Evolutionary conservation across 2,113 vertebrate species (phyloP).

Genomic region (Melanotaenia duboulayi): DNA sequence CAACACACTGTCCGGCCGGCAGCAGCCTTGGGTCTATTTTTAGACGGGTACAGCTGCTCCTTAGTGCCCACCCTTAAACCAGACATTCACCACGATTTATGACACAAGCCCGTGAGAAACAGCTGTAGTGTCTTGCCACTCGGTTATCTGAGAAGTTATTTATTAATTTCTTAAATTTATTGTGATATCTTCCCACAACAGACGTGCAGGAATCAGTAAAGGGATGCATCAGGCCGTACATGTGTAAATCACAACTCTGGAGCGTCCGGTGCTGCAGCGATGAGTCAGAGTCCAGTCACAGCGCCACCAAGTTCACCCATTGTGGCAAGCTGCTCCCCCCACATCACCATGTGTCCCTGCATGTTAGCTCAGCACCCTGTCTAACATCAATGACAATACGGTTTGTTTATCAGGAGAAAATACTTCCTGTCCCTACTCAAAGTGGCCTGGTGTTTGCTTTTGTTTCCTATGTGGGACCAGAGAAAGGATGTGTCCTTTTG

Average conservation of each 20-base stretch:
- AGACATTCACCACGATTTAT: slow-evolving; percentile 74
- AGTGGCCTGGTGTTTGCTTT: slow-evolving; percentile 17
- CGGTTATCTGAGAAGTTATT: slow-evolving; percentile 31
- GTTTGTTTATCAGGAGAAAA: slow-evolving; percentile 34
- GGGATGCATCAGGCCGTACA: slow-evolving; percentile 29
- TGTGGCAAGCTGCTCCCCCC: slow-evolving; percentile 46
- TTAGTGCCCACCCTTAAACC: slow-evolving; percentile 69
- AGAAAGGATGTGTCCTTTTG: slow-evolving; percentile 31
- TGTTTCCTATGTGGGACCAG: slow-evolving; percentile 4
- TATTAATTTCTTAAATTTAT: slow-evolving; percentile 5
- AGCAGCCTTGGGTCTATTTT: slow-evolving; percentile 74
- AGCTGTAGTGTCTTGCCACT: slow-evolving; percentile 69
- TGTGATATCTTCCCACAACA: slow-evolving; percentile 19
- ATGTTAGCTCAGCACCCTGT: slow-evolving; percentile 37
- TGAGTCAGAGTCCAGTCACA: slow-evolving; percentile 66
- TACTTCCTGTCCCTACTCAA: slow-evolving; percentile 42
- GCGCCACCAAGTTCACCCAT: slow-evolving; percentile 60
- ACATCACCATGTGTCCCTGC: slow-evolving; percentile 41
- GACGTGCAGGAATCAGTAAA: slow-evolving; percentile 51
- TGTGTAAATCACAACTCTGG: slow-evolving; percentile 46
- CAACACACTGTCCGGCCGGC: slow-evolving; percentile 61
- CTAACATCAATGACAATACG: slow-evolving; percentile 26
- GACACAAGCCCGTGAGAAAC: slow-evolving; percentile 65
- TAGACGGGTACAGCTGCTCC: slow-evolving; percentile 78
- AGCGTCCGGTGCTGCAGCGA: slow-evolving; percentile 51